Base-by-base conservation (phyloP, 2,888 invertebrate genomes). In the Parnassius apollo region DNA sequence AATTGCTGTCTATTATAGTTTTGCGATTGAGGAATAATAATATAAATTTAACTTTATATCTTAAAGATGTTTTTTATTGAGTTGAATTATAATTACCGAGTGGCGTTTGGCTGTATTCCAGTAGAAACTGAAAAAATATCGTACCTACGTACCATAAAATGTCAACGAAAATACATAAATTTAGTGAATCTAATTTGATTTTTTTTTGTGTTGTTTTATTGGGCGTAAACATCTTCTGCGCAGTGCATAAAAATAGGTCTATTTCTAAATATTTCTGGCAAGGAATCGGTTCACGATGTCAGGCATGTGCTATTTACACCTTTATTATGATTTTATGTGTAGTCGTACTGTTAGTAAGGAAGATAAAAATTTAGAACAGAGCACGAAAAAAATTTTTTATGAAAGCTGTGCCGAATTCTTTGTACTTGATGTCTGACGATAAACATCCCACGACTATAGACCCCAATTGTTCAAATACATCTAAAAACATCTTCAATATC, bases 231-330 rank as follows among this genome's bases (percentile, higher is more conserved):
- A 45, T 9, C 12, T 44, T 44, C 50, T 45, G 22, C 9, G 11
- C n/a, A 13, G n/a, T 55, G 54, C 12, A 60, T 55, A 12, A 57
- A 42, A 59, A 55, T 55, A 42, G 55, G 35, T 10, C 13, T 50
- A 55, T 58, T 59, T 55, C 62, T 59, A 62, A 50, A 55, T 25
- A n/a, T 50, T 46, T 46, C 54, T 59, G 62, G 62, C 62, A 59
- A 62, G 12, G 42, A 35, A 50, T 55, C 54, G 59, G 49, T 54
- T 55, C 44, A 45, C 54, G 49, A 48, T 50, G 50, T 50, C 18
- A 35, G 35, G 35, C 12, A 12, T 46, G 12, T 46, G 46, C 9
- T 9, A 11, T 11, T 44, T 44, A 11, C 44, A 44, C 44, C 44
- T 44, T 44, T 12, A 46, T 46, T 46, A 12, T 46, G 12, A 46